Percentiles rank a stretch among this genome's conserved stretches.
Conservation (phyloP, 2,888 invertebrate species). For the Harmothoe impar region DNA sequence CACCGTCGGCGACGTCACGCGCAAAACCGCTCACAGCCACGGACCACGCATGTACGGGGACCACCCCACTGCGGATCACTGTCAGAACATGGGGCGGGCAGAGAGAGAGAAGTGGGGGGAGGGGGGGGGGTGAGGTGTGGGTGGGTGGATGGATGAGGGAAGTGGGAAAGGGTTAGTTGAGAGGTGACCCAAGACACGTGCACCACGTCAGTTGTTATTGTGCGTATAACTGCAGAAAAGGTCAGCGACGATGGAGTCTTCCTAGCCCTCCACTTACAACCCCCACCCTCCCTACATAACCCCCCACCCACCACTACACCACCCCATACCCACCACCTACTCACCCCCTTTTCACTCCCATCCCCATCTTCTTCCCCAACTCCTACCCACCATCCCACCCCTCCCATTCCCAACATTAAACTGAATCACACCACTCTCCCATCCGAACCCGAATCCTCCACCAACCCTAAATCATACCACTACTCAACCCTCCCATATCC, state of each 20-base stretch:
- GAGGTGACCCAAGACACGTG: not conserved
- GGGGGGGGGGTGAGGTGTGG: not conserved
- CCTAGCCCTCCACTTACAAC: not conserved
- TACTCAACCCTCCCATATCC: too few species aligned
- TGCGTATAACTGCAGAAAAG: conserved; percentile 31
- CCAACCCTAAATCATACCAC: too few species aligned
- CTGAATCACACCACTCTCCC: too few species aligned
- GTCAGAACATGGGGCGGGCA: not conserved
- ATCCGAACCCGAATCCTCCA: too few species aligned
- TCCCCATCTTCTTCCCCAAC: not conserved
- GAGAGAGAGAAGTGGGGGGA: not conserved
- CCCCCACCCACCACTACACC: too few species aligned
- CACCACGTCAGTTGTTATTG: not conserved
- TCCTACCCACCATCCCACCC: too few species aligned
- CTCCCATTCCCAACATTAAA: too few species aligned
- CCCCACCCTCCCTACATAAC: too few species aligned
- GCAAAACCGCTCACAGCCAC: conserved; percentile 53
- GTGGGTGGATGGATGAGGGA: not conserved
- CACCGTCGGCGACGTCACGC: conserved; percentile 11
- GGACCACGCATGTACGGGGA: not conserved
- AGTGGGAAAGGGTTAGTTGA: conserved; percentile 9
- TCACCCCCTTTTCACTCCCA: too few species aligned
- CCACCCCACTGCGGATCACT: conserved; percentile 4
- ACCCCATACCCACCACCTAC: too few species aligned
- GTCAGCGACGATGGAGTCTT: not conserved